Conservation (phyloP, 1,140 invertebrate species). For the Drosophila pandora region DNA sequence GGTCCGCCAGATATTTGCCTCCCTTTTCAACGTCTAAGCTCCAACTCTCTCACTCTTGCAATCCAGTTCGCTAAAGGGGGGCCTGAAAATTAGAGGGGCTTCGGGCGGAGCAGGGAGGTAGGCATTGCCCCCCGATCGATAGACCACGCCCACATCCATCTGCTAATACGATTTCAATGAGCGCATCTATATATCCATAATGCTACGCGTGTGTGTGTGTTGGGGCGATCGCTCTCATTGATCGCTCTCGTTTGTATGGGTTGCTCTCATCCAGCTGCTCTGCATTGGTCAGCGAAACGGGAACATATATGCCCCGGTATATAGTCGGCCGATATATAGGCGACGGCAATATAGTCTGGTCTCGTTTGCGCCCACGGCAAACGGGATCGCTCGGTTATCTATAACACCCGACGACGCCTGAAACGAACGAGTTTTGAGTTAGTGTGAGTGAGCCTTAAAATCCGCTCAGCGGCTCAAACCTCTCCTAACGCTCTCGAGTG, state of each 20-base stretch:
- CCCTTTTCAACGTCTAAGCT: constrained; percentile 7
- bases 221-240: constrained; percentile 48
- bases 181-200: background rate
- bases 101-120: constrained; percentile 9
- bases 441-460: constrained; percentile 11
- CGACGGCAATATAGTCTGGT: constrained; percentile 52
- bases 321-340: constrained; percentile 34
- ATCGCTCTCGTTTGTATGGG: constrained; percentile 59
- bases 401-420: constrained; percentile 57
- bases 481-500: constrained; percentile 28
- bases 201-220: constrained; percentile 12
- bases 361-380: constrained; percentile 53
- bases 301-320: constrained; percentile 61
- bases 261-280: constrained; percentile 60
- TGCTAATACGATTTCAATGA: constrained; percentile 52
- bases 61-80: constrained; percentile 24
- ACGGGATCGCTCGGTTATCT: constrained; percentile 58
- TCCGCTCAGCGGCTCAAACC: background rate
- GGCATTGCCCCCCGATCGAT: constrained; percentile 41
- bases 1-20: constrained; percentile 5
- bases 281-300: constrained; percentile 83
- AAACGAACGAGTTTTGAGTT: constrained; percentile 11
- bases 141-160: constrained; percentile 64
- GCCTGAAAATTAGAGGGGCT: constrained; percentile 8
- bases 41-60: constrained; percentile 16